Percentiles rank a stretch among this genome's conserved stretches.
These are phyloP conservation scores for Dicentrarchus labrax DNA, from an alignment of 2,113 vertebrate species.

Conservation along the genomic window DNA sequence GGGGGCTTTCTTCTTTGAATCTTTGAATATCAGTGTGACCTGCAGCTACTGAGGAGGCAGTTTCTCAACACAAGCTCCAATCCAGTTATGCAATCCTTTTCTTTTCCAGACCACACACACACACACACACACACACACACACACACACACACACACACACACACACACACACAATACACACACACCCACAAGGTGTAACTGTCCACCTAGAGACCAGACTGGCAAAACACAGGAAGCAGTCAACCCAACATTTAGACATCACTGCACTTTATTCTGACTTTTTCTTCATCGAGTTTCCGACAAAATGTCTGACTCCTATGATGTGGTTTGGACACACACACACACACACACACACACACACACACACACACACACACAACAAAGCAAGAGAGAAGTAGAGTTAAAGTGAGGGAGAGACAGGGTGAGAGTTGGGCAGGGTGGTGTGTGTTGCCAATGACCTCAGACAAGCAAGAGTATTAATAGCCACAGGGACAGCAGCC, in stretches of 20 bases:
- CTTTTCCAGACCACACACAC: conserved; percentile 49
- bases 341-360: conserved; percentile 12
- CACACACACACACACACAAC: conserved; percentile 14
- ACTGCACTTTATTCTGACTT: conserved; percentile 12
- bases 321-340: conserved; percentile 3
- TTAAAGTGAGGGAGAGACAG: conserved; percentile 6
- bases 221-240: conserved; percentile 35
- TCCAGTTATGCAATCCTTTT: conserved; percentile 57
- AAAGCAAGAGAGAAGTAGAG: conserved; percentile 10
- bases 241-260: conserved; percentile 20
- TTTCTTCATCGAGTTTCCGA: neutral
- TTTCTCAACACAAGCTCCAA: conserved; percentile 44
- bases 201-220: conserved; percentile 29
- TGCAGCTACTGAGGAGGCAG: conserved; percentile 19
- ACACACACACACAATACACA: neutral
- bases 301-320: conserved; percentile 41
- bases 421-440: conserved; percentile 30
- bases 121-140: neutral
- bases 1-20: conserved; percentile 36
- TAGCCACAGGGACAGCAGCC: conserved; percentile 64
- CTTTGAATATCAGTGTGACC: conserved; percentile 35
- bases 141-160: neutral
- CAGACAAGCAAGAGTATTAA: conserved; percentile 73
- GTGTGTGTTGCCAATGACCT: conserved; percentile 65
- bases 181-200: conserved; percentile 28